Conservation (phyloP, 1,140 invertebrate genomes). For the Maconellicoccus hirsutus region DNA sequence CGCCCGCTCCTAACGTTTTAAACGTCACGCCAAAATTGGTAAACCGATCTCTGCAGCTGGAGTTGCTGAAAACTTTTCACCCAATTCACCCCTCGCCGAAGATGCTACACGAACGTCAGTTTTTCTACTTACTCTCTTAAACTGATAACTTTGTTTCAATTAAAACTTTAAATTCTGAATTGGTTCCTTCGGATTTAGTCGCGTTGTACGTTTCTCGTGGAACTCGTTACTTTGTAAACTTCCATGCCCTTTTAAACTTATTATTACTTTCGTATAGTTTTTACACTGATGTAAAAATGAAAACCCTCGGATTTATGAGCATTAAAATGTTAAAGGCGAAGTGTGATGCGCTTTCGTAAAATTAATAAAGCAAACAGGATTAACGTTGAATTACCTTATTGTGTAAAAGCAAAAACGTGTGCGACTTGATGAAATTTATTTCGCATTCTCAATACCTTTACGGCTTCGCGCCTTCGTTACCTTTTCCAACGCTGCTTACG, state of each 20-base stretch:
- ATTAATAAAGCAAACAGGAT: conserved; percentile 1
- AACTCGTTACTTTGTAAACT: not conserved
- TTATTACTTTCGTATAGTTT: conserved; percentile 5
- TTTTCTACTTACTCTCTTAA: conserved; percentile 10
- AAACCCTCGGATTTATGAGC: conserved; percentile 2
- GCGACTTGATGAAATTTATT: not conserved
- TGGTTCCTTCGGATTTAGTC: not conserved
- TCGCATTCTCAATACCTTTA: not conserved
- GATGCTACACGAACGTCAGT: not conserved
- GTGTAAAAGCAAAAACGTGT: not conserved
- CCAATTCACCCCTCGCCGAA: not conserved
- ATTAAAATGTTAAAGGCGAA: not conserved
- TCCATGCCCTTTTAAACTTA: conserved; percentile 3
- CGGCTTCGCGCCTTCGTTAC: too few relatives aligned
- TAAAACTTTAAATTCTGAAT: conserved; percentile 18
- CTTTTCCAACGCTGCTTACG: too few relatives aligned
- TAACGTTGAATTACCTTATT: not conserved
- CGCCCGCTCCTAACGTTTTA: not conserved
- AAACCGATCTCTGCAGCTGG: conserved; percentile 1
- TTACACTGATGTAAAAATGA: not conserved
- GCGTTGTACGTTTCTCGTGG: not conserved
- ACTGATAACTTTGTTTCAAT: conserved; percentile 13
- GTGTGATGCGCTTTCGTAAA: conserved; percentile 2
- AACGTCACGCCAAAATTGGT: conserved; percentile 17
- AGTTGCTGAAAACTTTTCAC: conserved; percentile 14